Evolutionary conservation across 2,113 vertebrate species (phyloP), one percentile per base, ranked within the genome.

Genomic region (Platysternon megacephalum): DNA sequence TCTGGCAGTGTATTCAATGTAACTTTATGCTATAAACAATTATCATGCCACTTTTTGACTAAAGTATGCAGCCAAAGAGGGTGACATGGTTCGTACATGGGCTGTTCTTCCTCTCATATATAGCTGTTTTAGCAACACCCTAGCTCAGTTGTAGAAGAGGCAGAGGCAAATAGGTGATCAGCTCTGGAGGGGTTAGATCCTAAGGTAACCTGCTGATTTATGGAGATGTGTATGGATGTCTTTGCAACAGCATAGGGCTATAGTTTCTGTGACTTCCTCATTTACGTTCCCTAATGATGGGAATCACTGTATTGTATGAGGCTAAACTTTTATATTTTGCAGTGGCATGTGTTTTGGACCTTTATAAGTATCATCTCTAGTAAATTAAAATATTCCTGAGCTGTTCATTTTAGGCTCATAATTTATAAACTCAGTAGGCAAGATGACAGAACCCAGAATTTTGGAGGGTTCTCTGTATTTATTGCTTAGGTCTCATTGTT

Each of bases 1-100:
- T 3, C 2, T 4, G 0, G 0, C 0, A 87, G 74, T 76, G 24
- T 49, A 4, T 49, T 19, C 24, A 46, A 44, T n/a, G 24, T 49
- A 55, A 5, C 79, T 95, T 92, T 7, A 5, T 89, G 35, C 9
- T 51, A 7, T 28, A 13, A 53, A 48, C 53, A 83, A 24, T 89
- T 24, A 76, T 46, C 6, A 46, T 28, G 24, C 5, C 12, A 11
- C 24, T 46, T 76, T 93, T 46, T 79, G 82, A 56, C 44, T 93
- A 28, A 81, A 1, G 29, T 10, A n/a, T 89, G 83, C 26, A 91
- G 14, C 12, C 89, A 14, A 74, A 74, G 53, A 79, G 51, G 21
- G 91, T 51, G 79, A 79, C n/a, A 78, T 96, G 29, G 28, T 88
- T 93, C 39, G 28, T 87, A 87, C 56, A 44, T 3, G 88, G 55